Evolutionary conservation across 2,888 invertebrate species (phyloP).

Genomic region (Xanthia togata): DNA sequence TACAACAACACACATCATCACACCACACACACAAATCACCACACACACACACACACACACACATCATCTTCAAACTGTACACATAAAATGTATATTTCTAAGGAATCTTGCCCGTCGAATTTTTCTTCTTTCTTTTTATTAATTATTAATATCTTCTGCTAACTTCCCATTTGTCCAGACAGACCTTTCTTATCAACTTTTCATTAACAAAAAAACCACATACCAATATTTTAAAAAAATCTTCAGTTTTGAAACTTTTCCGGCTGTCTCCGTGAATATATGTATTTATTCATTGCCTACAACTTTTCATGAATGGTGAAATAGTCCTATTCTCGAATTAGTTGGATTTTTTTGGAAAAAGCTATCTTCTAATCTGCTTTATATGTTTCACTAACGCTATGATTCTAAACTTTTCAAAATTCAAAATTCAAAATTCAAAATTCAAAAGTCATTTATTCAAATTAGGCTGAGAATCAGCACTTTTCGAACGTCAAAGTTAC

Average conservation of each 20-base stretch:
- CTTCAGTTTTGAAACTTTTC: background rate
- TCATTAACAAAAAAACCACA: background rate
- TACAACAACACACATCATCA: no score
- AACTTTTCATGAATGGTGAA: background rate
- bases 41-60: no score
- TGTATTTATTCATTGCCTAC: background rate
- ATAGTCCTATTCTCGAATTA: background rate
- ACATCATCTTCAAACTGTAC: background rate
- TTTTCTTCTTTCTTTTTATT: conserved; percentile 21
- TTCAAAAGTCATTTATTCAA: no score
- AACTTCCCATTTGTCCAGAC: conserved; percentile 5
- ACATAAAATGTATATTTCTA: background rate
- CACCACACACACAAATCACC: no score
- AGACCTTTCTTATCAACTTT: background rate
- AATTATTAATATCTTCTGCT: background rate
- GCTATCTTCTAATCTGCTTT: background rate
- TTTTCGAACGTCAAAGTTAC: no score
- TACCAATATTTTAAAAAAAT: background rate
- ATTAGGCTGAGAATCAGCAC: no score
- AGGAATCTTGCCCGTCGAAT: background rate
- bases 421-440: no score
- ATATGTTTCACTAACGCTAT: background rate
- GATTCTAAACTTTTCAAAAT: background rate
- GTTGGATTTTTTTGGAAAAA: background rate
- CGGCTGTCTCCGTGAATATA: background rate